Conservation (phyloP, 2,888 invertebrate genomes). For the Galerucella pusilla region DNA sequence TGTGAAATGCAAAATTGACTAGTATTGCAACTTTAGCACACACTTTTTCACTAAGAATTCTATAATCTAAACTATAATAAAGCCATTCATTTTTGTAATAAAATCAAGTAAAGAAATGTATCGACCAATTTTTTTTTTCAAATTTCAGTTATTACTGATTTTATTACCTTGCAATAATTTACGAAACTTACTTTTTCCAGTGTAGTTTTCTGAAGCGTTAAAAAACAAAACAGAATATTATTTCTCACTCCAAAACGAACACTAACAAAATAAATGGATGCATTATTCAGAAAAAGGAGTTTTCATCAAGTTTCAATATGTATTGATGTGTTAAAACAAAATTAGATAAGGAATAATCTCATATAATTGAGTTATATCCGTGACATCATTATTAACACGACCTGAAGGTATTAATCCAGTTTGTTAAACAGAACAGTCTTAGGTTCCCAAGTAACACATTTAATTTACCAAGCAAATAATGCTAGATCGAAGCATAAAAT, state of each 20-base stretch:
- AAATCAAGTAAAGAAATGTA: no score
- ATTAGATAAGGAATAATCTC: not conserved
- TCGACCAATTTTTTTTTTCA: no score
- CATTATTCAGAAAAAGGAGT: slow-evolving; percentile 26
- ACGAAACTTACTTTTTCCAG: slow-evolving; percentile 92
- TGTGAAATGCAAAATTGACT: no score
- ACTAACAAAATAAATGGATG: slow-evolving; percentile 18
- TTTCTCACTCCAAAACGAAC: slow-evolving; percentile 27
- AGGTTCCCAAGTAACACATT: no score
- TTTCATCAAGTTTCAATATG: not conserved
- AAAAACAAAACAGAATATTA: slow-evolving; percentile 44
- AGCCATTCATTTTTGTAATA: not conserved
- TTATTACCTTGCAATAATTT: slow-evolving; percentile 14
- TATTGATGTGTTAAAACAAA: not conserved
- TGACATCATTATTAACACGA: not conserved
- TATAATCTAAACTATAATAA: not conserved
- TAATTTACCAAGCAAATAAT: no score
- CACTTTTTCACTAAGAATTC: not conserved
- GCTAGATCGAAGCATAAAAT: no score
- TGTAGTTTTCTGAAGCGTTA: slow-evolving; percentile 83
- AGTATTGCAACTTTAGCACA: not conserved
- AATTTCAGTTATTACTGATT: slow-evolving; percentile 21
- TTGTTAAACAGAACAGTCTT: not conserved
- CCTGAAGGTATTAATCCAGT: not conserved
- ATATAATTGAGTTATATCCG: not conserved